These are phyloP conservation scores for Micrasema minimum DNA, from an alignment of 1,140 invertebrate species.

Conservation along the genomic window DNA sequence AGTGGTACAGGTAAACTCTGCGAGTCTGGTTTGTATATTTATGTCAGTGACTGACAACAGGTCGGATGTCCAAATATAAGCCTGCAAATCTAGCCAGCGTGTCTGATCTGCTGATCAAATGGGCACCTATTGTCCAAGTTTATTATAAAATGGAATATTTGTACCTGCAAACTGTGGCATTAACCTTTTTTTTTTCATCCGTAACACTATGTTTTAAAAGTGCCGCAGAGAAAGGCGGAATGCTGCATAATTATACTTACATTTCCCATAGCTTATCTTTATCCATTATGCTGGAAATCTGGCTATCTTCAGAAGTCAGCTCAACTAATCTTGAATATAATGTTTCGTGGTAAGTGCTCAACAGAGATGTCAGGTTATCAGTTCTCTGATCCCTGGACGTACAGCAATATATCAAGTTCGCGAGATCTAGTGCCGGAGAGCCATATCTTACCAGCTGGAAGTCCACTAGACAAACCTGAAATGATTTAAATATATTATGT, in stretches of 20 bases:
- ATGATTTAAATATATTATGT: slow-evolving; percentile 21
- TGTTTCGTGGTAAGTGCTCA: slow-evolving; percentile 69
- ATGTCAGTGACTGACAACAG: too few relatives aligned
- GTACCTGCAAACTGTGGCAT: too few relatives aligned
- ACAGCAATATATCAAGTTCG: slow-evolving; percentile 75
- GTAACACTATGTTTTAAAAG: too few relatives aligned
- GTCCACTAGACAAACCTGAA: slow-evolving; percentile 75
- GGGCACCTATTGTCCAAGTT: too few relatives aligned
- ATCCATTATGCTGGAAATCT: slow-evolving; percentile 62
- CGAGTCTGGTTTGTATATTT: too few relatives aligned
- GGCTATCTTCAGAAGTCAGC: slow-evolving; percentile 62
- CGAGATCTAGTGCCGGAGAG: slow-evolving; percentile 75
- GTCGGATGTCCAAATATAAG: too few relatives aligned
- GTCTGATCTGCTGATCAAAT: too few relatives aligned
- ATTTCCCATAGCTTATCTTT: slow-evolving; percentile 67
- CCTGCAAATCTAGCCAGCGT: too few relatives aligned
- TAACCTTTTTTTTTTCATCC: too few relatives aligned
- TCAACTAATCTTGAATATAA: slow-evolving; percentile 64
- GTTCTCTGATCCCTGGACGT: slow-evolving; percentile 70
- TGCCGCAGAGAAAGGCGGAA: too few relatives aligned
- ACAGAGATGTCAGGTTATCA: slow-evolving; percentile 68
- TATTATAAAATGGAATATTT: too few relatives aligned
- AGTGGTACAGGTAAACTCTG: too few relatives aligned
- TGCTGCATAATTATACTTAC: slow-evolving; percentile 62
- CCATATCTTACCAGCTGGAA: slow-evolving; percentile 77